These are phyloP conservation scores for Hylia prasina DNA, from an alignment of 2,113 vertebrate genomes.

Conservation along the genomic window DNA sequence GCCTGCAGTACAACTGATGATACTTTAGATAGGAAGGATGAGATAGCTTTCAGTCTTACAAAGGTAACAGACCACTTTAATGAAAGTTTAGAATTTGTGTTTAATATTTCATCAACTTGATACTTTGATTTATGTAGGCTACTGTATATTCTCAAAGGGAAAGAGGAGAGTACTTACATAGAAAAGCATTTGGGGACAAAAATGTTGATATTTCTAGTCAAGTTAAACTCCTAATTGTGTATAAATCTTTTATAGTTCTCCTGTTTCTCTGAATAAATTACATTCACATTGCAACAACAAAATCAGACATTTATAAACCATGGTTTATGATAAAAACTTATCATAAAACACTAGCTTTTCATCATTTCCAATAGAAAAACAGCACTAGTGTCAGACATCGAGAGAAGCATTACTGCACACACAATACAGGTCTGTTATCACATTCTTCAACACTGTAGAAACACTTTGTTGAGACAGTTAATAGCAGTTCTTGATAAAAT, in stretches of 20 bases:
- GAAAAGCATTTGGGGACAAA: slow-evolving; percentile 29
- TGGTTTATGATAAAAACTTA: background rate
- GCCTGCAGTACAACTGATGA: background rate
- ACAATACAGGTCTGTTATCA: background rate
- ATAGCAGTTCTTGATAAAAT: background rate
- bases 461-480: background rate
- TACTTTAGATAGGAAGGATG: slow-evolving; percentile 3
- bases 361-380: background rate
- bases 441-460: background rate
- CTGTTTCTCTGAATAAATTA: slow-evolving; percentile 20
- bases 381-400: background rate
- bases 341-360: background rate
- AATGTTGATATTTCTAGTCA: slow-evolving; percentile 27
- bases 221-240: slow-evolving; percentile 31
- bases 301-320: background rate
- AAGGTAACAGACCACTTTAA: slow-evolving; percentile 16
- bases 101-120: slow-evolving; percentile 55
- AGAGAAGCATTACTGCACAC: background rate
- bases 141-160: background rate
- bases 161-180: background rate
- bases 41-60: slow-evolving; percentile 25
- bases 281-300: background rate
- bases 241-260: slow-evolving; percentile 22
- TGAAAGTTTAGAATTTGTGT: slow-evolving; percentile 9
- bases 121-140: slow-evolving; percentile 43